These are phyloP conservation scores for Oreocharis arfaki DNA, from an alignment of 2,113 vertebrate species.

Conservation along the genomic window DNA sequence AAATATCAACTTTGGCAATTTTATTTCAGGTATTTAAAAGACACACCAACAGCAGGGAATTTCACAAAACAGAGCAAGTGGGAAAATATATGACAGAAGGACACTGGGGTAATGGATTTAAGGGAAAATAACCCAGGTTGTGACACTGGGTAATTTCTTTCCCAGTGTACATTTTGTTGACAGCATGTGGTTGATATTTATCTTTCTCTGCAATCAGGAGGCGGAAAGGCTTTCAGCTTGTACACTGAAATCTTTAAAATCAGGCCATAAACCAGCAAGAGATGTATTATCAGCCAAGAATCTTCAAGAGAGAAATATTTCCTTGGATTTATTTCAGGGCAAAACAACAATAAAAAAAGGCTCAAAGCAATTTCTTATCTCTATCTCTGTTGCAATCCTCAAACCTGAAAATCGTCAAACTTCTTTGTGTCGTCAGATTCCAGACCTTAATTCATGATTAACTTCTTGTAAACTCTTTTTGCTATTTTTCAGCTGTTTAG, in stretches of 20 bases:
- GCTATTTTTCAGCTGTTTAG: background rate
- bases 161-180: background rate
- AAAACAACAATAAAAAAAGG: background rate
- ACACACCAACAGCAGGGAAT: accelerated
- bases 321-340: background rate
- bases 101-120: too few species aligned
- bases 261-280: background rate
- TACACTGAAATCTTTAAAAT: background rate
- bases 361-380: background rate
- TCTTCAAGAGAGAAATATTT: background rate
- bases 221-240: background rate
- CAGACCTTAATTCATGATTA: background rate
- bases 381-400: background rate
- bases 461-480: background rate
- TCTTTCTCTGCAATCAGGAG: background rate
- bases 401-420: background rate
- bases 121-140: background rate
- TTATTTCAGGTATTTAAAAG: background rate
- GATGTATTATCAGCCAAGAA: background rate
- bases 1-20: background rate
- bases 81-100: background rate
- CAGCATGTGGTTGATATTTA: background rate
- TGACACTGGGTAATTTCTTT: background rate
- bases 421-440: background rate
- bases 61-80: background rate